These are phyloP conservation scores for Drosophila affinis DNA, from an alignment of 2,888 invertebrate species.

Conservation along the genomic window DNA sequence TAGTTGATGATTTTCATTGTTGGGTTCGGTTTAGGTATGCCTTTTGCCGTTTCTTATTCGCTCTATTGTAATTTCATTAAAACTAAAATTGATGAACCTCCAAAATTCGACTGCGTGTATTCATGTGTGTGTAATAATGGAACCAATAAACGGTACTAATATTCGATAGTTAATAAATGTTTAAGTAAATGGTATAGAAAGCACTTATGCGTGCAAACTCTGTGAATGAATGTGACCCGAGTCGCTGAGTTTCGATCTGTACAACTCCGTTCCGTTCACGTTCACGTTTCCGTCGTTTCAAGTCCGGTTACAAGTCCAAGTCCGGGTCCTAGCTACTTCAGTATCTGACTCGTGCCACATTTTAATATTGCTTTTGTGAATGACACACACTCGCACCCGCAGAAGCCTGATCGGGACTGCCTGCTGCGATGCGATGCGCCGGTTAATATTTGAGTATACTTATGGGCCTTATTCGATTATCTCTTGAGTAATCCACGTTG, in stretches of 20 bases:
- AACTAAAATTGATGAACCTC: slow-evolving; percentile 15
- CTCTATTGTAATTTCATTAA: slow-evolving; percentile 11
- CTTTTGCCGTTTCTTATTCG: slow-evolving; percentile 3
- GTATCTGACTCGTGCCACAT: slow-evolving; percentile 63
- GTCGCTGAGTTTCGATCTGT: slow-evolving; percentile 59
- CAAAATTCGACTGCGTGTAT: slow-evolving; percentile 5
- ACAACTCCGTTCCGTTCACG: slow-evolving; percentile 46
- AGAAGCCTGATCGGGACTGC: slow-evolving; percentile 14
- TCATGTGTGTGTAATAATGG: slow-evolving; percentile 1
- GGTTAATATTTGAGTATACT: slow-evolving; percentile 42
- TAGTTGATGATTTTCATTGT: slow-evolving; percentile 71
- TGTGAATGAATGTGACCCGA: slow-evolving; percentile 60
- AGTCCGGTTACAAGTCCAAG: neutral
- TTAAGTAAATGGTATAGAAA: slow-evolving; percentile 53
- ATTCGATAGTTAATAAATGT: slow-evolving; percentile 53
- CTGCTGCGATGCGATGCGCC: slow-evolving; percentile 41
- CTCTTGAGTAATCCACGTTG: slow-evolving; percentile 35
- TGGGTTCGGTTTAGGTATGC: slow-evolving; percentile 55
- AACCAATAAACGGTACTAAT: slow-evolving; percentile 45
- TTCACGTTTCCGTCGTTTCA: slow-evolving; percentile 1
- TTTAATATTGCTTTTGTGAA: slow-evolving; percentile 72
- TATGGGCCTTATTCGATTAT: slow-evolving; percentile 27
- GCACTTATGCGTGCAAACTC: slow-evolving; percentile 52
- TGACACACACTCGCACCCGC: slow-evolving; percentile 48
- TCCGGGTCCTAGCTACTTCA: neutral